Evolutionary conservation across 2,113 vertebrate species (phyloP).

Genomic region (Halichoerus grypus): DNA sequence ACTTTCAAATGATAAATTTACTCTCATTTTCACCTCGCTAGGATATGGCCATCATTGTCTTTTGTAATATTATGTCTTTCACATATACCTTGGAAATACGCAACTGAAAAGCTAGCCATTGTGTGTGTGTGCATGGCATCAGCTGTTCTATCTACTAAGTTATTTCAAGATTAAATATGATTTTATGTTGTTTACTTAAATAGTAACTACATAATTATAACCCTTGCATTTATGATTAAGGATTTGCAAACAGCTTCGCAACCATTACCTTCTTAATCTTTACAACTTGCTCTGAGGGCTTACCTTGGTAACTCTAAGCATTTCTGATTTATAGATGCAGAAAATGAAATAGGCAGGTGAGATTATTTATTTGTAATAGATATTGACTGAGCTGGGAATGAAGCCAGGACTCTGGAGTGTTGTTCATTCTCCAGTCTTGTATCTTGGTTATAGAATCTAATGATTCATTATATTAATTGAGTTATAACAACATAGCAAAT

Average conservation of each 20-base stretch:
- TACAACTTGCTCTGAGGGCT: constrained; percentile 47
- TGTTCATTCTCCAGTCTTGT: constrained; percentile 1
- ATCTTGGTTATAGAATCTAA: constrained; percentile 59
- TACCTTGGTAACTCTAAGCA: constrained; percentile 56
- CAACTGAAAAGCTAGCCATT: background rate
- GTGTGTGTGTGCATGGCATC: background rate
- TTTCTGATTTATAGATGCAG: constrained; percentile 72
- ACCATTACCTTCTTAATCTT: constrained; percentile 67
- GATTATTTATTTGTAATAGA: constrained; percentile 77
- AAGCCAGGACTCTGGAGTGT: constrained; percentile 67
- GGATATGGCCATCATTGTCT: background rate
- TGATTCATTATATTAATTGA: constrained; percentile 75
- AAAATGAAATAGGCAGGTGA: constrained; percentile 78
- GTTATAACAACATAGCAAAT: constrained; percentile 60
- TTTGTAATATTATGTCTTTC: constrained; percentile 22
- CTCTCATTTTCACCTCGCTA: background rate
- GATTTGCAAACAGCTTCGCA: constrained; percentile 60
- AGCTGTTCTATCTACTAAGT: background rate
- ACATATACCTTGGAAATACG: background rate
- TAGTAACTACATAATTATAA: constrained; percentile 44
- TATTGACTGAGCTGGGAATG: constrained; percentile 77
- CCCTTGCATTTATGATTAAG: constrained; percentile 26
- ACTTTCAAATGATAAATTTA: constrained; percentile 3
- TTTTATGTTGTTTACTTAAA: constrained; percentile 54
- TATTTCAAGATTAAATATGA: constrained; percentile 35